Evolutionary conservation across 2,888 invertebrate genomes (phyloP), one percentile per base, ranked within the genome.

Genomic region (Prostheceraeus crozeri): DNA sequence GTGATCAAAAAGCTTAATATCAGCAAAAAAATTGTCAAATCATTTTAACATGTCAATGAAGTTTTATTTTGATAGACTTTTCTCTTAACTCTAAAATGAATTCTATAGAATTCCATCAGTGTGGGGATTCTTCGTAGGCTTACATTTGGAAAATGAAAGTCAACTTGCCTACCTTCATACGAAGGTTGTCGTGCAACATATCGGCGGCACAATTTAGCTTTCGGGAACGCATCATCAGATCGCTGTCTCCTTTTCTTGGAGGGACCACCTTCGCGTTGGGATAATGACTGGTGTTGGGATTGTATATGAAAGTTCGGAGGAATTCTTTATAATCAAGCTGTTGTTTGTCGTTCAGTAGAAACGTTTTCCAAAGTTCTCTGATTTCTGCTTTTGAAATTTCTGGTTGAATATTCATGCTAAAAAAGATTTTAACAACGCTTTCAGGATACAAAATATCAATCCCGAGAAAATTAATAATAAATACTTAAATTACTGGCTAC

Each of bases 261-360:
- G 75, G 75, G n/a, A 46, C 56, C 27, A 70, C 62, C 64, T 75
- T 75, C 60, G 76, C 72, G 64, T 75, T 76, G n/a, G 74, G 73
- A 68, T 70, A 75, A 10, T 72, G 67, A 10, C 74, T 74, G 3
- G 74, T 72, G 33, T 66, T 67, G 59, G 68, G 65, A 21, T 72
- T 71, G 66, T 72, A 74, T 14, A 75, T 73, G 66, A 76, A 76
- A 64, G 74, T 72, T 25, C 76, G 68, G 21, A 72, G 67, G 68
- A 76, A 76, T 66, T 76, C 70, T 31, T 66, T 65, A 61, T 69
- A 75, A 56, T 75, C 74, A 23, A 75, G 64, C 0, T 72, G 72
- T 60, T 71, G 70, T 64, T 73, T 71, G 14, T 69, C 66, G 66
- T 75, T 75, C 23, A 72, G 70, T 63, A 75, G 74, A 64, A 75